These are phyloP conservation scores for Euproctis similis DNA, from an alignment of 2,888 invertebrate genomes.

Conservation along the genomic window DNA sequence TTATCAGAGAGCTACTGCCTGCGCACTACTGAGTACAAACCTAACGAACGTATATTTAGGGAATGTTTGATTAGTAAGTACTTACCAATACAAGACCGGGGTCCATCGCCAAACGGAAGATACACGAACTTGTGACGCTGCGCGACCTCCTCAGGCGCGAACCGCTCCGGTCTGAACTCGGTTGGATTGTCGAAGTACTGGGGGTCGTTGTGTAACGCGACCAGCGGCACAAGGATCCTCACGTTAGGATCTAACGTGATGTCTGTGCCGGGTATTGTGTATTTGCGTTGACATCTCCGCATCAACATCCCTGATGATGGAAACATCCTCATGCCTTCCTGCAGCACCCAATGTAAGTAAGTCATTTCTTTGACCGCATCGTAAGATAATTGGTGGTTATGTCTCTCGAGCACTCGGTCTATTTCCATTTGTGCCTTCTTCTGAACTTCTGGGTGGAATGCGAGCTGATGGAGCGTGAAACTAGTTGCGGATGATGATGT, in stretches of 20 bases:
- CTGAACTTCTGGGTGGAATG: slow-evolving; percentile 42
- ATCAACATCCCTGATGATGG: slow-evolving; percentile 35
- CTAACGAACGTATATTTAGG: too few species aligned
- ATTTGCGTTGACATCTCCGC: slow-evolving; percentile 28
- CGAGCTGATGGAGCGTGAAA: slow-evolving; percentile 48
- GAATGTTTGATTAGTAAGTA: slow-evolving; percentile 2
- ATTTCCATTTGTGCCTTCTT: slow-evolving; percentile 39
- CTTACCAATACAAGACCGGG: slow-evolving; percentile 48
- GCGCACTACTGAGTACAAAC: too few species aligned
- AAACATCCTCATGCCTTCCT: slow-evolving; percentile 48
- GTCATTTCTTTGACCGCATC: slow-evolving; percentile 51
- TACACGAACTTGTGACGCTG: slow-evolving; percentile 35
- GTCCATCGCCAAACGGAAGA: slow-evolving; percentile 47
- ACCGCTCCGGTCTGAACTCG: slow-evolving; percentile 45
- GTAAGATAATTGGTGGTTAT: slow-evolving; percentile 39
- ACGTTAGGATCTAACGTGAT: slow-evolving; percentile 34
- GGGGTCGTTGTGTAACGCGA: slow-evolving; percentile 46
- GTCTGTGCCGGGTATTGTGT: slow-evolving; percentile 33
- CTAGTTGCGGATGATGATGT: slow-evolving; percentile 62
- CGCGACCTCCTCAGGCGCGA: slow-evolving; percentile 27
- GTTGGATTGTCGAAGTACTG: slow-evolving; percentile 42
- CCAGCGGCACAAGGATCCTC: slow-evolving; percentile 30
- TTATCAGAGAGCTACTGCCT: too few species aligned
- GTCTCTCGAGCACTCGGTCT: slow-evolving; percentile 32
- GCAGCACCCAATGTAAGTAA: slow-evolving; percentile 44